Evolutionary conservation across 2,113 vertebrate species (phyloP), one percentile per base, ranked within the genome.

Genomic region (Choloepus hoffmanni): DNA sequence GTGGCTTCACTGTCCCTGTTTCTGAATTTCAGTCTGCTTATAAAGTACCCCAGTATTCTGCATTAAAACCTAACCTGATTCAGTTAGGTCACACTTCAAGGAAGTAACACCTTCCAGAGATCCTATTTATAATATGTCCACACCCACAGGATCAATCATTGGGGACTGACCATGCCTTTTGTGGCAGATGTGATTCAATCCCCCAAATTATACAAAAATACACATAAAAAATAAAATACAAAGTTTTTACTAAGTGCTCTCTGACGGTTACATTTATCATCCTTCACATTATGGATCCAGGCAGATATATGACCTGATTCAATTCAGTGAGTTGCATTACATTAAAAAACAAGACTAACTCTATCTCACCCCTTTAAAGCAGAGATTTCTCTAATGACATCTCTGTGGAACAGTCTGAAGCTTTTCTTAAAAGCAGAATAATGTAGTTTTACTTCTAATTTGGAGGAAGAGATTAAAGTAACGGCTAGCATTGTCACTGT

Each of bases 361-460:
- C 67, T 77, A n/a, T 1, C 62, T 78, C 40, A 13, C 28, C 30
- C 4, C 40, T 82, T 55, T 45, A n/a, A 48, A 60, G 62, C 15
- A 26, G 12, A 10, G 0, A 33, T n/a, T 88, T 85, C 30, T 92
- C 8, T 68, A 55, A 72, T 18, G 36, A 1, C 5, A 50, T 9
- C 77, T 11, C 86, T 33, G 0, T 33, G 48, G 18, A 88, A 63
- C 40, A 48, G 5, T 55, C 48, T 11, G 26, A 65, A 45, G 14
- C 10, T 26, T 67, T 81, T 43, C n/a, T 72, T 68, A 68, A 90
- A 72, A 84, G 55, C 7, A 24, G 85, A 92, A 33, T 43, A 40
- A 40, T 92, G 70, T 45, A 2, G 3, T 81, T 93, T 87, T 87
- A 81, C 30, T 85, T 95, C n/a, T 78, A 72, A 88, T 85, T 72